A percentile compares a stretch with the other conserved stretches of the same genome.
phyloP scores from a whole-genome alignment of 1,140 invertebrate species.

The Drosophila erecta region DNA sequence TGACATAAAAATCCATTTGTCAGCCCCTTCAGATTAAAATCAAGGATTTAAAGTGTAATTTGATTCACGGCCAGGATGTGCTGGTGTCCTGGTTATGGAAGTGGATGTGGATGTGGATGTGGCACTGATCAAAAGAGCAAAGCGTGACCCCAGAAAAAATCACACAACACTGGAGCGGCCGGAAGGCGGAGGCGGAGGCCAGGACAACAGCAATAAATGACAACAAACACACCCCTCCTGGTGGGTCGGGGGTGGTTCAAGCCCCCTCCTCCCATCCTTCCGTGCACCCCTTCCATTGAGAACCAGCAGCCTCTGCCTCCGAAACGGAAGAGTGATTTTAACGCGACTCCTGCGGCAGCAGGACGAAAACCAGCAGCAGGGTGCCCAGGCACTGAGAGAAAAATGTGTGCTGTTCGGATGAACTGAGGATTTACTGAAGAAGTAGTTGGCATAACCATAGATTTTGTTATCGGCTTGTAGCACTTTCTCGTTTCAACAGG shows the following conservation, averaged over 20 bases:
- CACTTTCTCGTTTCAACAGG: no score
- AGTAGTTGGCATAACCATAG: no score
- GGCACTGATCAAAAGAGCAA: conserved; percentile 73
- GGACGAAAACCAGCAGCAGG: conserved; percentile 44
- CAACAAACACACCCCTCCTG: conserved; percentile 77
- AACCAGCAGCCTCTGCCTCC: conserved; percentile 17
- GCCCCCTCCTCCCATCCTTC: background rate
- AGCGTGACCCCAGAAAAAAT: conserved; percentile 82
- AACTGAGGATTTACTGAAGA: no score
- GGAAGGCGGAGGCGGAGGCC: conserved; percentile 16
- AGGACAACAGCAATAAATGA: conserved; percentile 81
- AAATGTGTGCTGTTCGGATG: no score
- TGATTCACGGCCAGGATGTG: conserved; percentile 67
- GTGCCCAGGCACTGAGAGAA: conserved; percentile 38
- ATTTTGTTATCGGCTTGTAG: no score
- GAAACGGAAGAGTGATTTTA: conserved; percentile 79
- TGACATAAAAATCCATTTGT: conserved; percentile 84
- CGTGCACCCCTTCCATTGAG: background rate
- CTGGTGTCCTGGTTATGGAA: background rate
- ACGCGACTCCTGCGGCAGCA: conserved; percentile 54
- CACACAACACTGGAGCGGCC: conserved; percentile 48
- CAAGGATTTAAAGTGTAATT: conserved; percentile 84
- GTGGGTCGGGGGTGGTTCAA: conserved; percentile 16
- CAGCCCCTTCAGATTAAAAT: conserved; percentile 84
- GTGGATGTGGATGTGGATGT: conserved; percentile 25